Evolutionary conservation across 23 tunicate genomes (phyloP).

Genomic region (Diplosoma virens): DNA sequence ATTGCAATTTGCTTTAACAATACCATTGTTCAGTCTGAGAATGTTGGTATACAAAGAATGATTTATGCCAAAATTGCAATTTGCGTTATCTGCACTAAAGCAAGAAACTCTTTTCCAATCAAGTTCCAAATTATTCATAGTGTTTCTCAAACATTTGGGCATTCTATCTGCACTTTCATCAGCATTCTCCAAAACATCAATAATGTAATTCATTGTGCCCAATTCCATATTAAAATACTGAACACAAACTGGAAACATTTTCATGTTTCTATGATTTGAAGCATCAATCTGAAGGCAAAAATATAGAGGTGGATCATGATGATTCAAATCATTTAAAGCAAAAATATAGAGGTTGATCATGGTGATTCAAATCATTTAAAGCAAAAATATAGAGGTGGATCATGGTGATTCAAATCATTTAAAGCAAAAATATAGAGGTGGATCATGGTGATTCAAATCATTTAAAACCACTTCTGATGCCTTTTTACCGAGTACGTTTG

Average conservation of each 20-base stretch:
- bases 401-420: slow-evolving; percentile 3
- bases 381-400: slow-evolving; percentile 2
- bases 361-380: too few species aligned
- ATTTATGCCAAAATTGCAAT: background rate
- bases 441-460: slow-evolving; percentile 10
- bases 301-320: too few species aligned
- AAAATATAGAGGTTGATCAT: too few species aligned
- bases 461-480: background rate
- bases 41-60: slow-evolving; percentile 1
- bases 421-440: background rate
- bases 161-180: slow-evolving; percentile 15
- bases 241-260: slow-evolving; percentile 13
- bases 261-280: slow-evolving; percentile 3
- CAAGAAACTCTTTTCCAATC: slow-evolving; percentile 8
- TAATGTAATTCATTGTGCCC: background rate
- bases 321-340: too few species aligned
- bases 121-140: slow-evolving; percentile 7
- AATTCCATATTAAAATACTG: slow-evolving; percentile 1
- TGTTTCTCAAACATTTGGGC: background rate
- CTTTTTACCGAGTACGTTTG: slow-evolving; percentile 1
- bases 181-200: background rate
- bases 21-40: background rate
- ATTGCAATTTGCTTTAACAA: background rate
- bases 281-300: slow-evolving; percentile 11
- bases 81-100: slow-evolving; percentile 17